Evolutionary conservation across 2,113 vertebrate species (phyloP).

Genomic region (Oceanites oceanicus): DNA sequence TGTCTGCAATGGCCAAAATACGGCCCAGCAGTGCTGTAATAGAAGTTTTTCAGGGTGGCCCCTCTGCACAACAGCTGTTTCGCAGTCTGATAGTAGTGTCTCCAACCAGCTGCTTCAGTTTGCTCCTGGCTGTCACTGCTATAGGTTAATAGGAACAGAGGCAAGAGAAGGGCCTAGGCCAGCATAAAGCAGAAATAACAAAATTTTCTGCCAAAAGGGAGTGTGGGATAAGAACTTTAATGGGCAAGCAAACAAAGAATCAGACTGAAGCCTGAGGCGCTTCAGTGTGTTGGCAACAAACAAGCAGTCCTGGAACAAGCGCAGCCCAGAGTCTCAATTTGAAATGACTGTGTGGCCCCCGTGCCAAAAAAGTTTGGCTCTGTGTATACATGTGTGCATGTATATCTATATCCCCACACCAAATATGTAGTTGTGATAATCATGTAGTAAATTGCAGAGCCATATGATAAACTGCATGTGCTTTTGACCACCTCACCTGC

Average conservation of each 20-base stretch:
- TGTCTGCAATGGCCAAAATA: slow-evolving; percentile 40
- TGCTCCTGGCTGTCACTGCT: slow-evolving; percentile 64
- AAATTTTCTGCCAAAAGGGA: slow-evolving; percentile 54
- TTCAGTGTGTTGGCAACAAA: slow-evolving; percentile 53
- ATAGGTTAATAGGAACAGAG: slow-evolving; percentile 54
- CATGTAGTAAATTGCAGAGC: slow-evolving; percentile 63
- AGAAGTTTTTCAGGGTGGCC: slow-evolving; percentile 56
- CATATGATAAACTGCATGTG: slow-evolving; percentile 63
- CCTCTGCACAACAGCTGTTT: slow-evolving; percentile 69
- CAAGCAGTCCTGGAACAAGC: slow-evolving; percentile 50
- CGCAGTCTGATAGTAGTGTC: slow-evolving; percentile 38
- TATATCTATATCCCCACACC: slow-evolving; percentile 68
- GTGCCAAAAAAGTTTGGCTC: slow-evolving; percentile 55
- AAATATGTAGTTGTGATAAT: slow-evolving; percentile 70
- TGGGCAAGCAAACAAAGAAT: slow-evolving; percentile 52
- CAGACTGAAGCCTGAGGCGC: slow-evolving; percentile 30
- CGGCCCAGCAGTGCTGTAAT: background rate
- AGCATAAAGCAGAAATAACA: slow-evolving; percentile 37
- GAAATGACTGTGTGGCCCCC: slow-evolving; percentile 40
- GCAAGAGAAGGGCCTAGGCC: slow-evolving; percentile 47
- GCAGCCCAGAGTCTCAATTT: slow-evolving; percentile 43
- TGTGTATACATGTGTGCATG: background rate
- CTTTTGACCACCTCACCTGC: slow-evolving; percentile 60
- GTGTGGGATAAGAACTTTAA: slow-evolving; percentile 64
- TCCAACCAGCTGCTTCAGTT: slow-evolving; percentile 67